Evolutionary conservation across 1,140 invertebrate genomes (phyloP), one percentile per base, ranked within the genome.

Genomic region (Vanessa atalanta): DNA sequence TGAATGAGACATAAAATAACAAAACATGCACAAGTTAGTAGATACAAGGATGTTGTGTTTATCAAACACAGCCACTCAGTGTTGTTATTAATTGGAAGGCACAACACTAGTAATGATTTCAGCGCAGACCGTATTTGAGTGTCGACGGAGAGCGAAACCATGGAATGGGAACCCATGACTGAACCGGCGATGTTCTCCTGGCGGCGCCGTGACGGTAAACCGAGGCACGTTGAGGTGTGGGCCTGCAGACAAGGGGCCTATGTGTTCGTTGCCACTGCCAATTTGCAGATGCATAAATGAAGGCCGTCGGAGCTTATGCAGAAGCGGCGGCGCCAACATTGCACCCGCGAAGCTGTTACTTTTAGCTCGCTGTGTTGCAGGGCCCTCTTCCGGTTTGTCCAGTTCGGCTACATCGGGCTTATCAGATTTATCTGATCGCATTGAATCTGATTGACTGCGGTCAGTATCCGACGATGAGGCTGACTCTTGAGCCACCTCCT

Each of bases 51-150:
- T 61, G 13, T 64, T n/a, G 57, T 64, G 37, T 12, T 26, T 13
- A 43, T 47, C 43, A 53, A 63, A 66, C 13, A 13, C 6, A 64
- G 65, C 14, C 72, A 75, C 57, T 72, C 70, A 55, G 66, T 72
- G 65, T 67, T 69, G 72, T 76, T 82, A 82, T 75, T 72, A 16
- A 73, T 75, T 51, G 37, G 20, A 72, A 79, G 65, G 64, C 65
- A 68, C 77, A 82, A 77, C 77, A 82, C 72, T 77, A 78, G 77
- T 78, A 72, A 76, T 63, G 76, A 77, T 73, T 80, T 72, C 76
- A 78, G 70, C 78, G 84, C 91, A 89, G 90, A 93, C 93, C 93
- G 92, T 93, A 81, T 93, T 93, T 78, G 93, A 93, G 83, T 93
- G 93, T 50, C 93, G 88, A 37, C 93, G 91, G 6, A 93, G 89